Percentiles rank a stretch among this genome's conserved stretches.
These are phyloP conservation scores for Diabrotica balteata DNA, from an alignment of 2,888 invertebrate genomes.

Conservation along the genomic window DNA sequence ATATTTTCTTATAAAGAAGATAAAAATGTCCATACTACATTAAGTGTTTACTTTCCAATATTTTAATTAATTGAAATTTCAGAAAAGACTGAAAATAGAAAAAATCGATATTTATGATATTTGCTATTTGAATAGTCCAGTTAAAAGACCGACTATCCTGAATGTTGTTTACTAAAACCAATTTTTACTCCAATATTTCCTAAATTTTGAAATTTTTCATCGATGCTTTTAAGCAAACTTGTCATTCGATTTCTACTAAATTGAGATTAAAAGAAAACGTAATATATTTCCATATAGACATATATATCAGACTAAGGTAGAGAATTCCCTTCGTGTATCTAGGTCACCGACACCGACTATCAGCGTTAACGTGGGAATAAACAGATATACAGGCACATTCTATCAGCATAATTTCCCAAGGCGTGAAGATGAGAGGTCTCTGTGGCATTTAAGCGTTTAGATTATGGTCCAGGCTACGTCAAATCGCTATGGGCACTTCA, in stretches of 20 bases:
- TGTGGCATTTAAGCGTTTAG: slow-evolving; percentile 45
- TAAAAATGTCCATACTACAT: too few species aligned
- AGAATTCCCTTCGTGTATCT: slow-evolving; percentile 36
- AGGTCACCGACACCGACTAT: slow-evolving; percentile 39
- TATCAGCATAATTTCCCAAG: slow-evolving; percentile 48
- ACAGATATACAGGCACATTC: slow-evolving; percentile 37
- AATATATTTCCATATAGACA: slow-evolving; percentile 4
- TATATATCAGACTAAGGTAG: slow-evolving; percentile 4
- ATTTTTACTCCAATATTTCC: too few species aligned
- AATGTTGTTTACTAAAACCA: too few species aligned
- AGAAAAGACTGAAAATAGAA: too few species aligned
- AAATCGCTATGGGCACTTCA: slow-evolving; percentile 34
- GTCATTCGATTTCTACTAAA: neutral
- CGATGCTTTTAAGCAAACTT: too few species aligned
- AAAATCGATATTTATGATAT: too few species aligned
- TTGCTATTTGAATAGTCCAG: too few species aligned
- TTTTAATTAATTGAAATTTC: too few species aligned
- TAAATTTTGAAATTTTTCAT: too few species aligned
- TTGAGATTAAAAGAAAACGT: neutral
- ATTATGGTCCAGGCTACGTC: slow-evolving; percentile 36
- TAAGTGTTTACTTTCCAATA: too few species aligned
- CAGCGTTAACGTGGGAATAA: slow-evolving; percentile 36
- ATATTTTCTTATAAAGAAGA: too few species aligned
- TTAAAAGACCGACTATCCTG: too few species aligned
- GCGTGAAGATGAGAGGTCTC: slow-evolving; percentile 40